These are phyloP conservation scores for Eudemis profundana DNA, from an alignment of 2,888 invertebrate species.

Conservation along the genomic window DNA sequence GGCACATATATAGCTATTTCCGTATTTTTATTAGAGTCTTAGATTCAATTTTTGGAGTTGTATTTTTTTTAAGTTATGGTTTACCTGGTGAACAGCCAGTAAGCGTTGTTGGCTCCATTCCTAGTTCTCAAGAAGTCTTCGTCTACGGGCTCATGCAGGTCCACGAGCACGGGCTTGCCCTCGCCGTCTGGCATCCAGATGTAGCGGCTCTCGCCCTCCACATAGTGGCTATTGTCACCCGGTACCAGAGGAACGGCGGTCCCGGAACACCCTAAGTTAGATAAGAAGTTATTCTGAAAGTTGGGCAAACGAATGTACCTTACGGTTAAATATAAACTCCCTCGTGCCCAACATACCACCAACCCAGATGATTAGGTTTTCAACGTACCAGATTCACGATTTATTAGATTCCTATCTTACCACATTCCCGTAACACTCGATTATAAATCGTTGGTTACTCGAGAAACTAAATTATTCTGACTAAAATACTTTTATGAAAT, in stretches of 20 bases:
- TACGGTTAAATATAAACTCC: not conserved
- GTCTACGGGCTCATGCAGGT: slow-evolving; percentile 50
- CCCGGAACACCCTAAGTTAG: slow-evolving; percentile 39
- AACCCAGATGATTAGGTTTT: too few relatives aligned
- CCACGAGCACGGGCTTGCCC: slow-evolving; percentile 53
- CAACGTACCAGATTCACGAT: too few relatives aligned
- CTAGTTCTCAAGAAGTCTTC: slow-evolving; percentile 41
- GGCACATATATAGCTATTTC: too few relatives aligned
- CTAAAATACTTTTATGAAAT: too few relatives aligned
- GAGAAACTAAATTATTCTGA: too few relatives aligned
- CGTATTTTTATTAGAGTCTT: too few relatives aligned
- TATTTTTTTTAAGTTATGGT: too few relatives aligned
- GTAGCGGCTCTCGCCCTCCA: slow-evolving; percentile 55
- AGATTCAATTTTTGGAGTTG: too few relatives aligned
- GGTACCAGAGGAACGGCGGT: slow-evolving; percentile 46
- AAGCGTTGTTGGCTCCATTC: slow-evolving; percentile 53
- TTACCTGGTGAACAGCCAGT: slow-evolving; percentile 56
- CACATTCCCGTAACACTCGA: too few relatives aligned
- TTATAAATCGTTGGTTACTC: too few relatives aligned
- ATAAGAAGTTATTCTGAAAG: not conserved
- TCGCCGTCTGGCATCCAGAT: slow-evolving; percentile 58
- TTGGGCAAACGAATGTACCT: not conserved
- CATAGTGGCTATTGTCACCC: slow-evolving; percentile 55
- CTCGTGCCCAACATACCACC: too few relatives aligned
- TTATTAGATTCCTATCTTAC: too few relatives aligned